Base-by-base conservation (phyloP, 35 echinoderm and acorn worm genomes). In the Eucidaris tribuloides region DNA sequence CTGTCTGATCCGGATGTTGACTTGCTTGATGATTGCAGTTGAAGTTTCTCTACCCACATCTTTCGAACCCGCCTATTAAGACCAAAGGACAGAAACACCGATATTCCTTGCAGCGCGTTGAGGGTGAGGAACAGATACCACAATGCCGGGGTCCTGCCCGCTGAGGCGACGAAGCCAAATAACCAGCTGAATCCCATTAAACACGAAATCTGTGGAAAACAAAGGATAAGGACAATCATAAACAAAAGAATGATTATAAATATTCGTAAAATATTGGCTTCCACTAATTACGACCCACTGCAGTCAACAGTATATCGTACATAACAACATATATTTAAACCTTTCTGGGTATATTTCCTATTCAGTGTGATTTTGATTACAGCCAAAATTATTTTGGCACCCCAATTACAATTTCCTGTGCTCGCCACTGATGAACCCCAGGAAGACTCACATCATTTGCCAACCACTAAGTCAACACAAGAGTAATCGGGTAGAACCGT, bases 101-200 rank as follows among this genome's bases (percentile, higher is more conserved):
- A 84, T 14, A 85, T 86, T 17, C 91, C 91, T 60, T 89, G 91
- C 25, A 88, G 81, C 2, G 80, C 78, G 32, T 88, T 94, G 19
- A 89, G 76, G 3, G 83, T 60, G 11, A 89, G 79, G 81, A 74
- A 94, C 31, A 81, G 27, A 43, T 94, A 94, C 91, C 91, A 94
- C 19, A 94, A 40, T n/a, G 45, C 34, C 37, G 46, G 4, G 28
- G 76, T 35, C 44, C 44, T 56, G 7, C 54, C 61, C 34, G 88
- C 48, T n/a, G 90, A 62, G 7, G 90, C 90, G n/a, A 93, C 25
- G 52, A 88, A 88, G 19, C 90, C 90, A 52, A 88, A 93, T 6
- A 93, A 76, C 90, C 90, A 93, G 27, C 84, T 93, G n/a, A 93
- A 93, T 29, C 90, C 90, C 84, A 93, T 86, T 15, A 93, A 59